Conservation (phyloP, 2,113 vertebrate genomes). For the Bos indicus region DNA sequence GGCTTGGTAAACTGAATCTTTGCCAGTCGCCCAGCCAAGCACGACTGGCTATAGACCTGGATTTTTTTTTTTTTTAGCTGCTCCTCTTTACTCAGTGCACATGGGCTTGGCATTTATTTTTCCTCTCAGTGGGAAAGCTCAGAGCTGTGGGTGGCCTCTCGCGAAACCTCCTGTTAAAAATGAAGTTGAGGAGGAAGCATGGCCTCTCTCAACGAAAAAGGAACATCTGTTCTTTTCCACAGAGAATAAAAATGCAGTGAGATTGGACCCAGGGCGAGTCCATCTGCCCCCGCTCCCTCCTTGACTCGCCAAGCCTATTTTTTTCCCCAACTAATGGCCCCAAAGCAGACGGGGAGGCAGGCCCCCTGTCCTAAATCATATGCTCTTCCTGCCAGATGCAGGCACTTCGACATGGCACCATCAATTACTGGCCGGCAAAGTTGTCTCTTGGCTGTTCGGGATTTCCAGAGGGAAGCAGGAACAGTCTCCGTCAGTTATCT, state of each 20-base stretch:
- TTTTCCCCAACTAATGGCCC: constrained; percentile 44
- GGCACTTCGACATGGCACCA: constrained; percentile 13
- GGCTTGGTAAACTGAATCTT: neutral
- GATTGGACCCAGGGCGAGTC: constrained; percentile 30
- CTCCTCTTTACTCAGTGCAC: constrained; percentile 64
- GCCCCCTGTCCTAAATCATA: constrained; percentile 53
- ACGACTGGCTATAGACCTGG: neutral
- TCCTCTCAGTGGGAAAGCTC: constrained; percentile 82
- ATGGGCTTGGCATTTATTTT: constrained; percentile 89
- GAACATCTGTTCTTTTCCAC: constrained; percentile 75
- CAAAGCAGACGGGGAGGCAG: constrained; percentile 44
- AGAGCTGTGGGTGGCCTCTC: constrained; percentile 87
- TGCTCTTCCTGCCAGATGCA: constrained; percentile 34
- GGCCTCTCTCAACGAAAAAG: constrained; percentile 76
- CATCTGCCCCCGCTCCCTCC: constrained; percentile 12
- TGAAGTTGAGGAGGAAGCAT: constrained; percentile 81
- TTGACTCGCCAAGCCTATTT: constrained; percentile 6
- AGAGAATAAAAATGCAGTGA: constrained; percentile 59
- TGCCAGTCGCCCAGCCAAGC: neutral
- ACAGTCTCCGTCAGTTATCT: neutral
- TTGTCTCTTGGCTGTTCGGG: constrained; percentile 38
- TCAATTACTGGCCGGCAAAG: constrained; percentile 50
- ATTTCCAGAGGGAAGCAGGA: constrained; percentile 55
- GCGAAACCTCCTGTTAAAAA: constrained; percentile 81
- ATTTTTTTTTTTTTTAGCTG: constrained; percentile 57